Base-by-base conservation (phyloP, 2,113 vertebrate genomes). In the Grallaria varia region DNA sequence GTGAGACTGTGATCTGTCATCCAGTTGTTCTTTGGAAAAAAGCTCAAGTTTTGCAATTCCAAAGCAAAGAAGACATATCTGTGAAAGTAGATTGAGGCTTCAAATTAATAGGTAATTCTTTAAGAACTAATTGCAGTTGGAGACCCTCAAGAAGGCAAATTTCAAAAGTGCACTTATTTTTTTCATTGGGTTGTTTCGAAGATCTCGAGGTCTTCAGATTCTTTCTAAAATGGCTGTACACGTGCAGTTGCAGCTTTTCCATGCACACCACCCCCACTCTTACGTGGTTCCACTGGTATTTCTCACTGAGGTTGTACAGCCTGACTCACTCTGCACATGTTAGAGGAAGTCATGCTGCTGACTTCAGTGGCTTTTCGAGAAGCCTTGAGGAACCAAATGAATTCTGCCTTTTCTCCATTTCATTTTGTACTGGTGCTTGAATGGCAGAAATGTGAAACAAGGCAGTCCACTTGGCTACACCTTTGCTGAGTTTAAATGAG, bases 361-460 rank as follows among this genome's bases (percentile, higher is more conserved):
- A 95, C 82, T 94, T 67, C 77, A 73, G 84, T 56, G 89, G 33
- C 79, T 74, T 86, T 95, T 91, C 0, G 1, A 93, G 82, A 62
- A 86, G 44, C 31, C 44, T 90, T 18, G 52, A 95, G 60, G 72
- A 95, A 89, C n/a, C 27, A 39, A 71, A 83, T 27, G 44, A 75
- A 66, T 90, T 67, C 63, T 87, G 55, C 53, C 44, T 79, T 85
- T 77, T 89, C 84, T 92, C 84, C 18, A 16, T 92, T 85, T 93
- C 25, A 52, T 64, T 71, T 83, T 14, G 6, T 47, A 25, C 44
- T 78, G 27, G n/a, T 58, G 28, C 35, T 90, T 58, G 79, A 91
- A 81, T 42, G 80, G 81, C 69, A 96, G 88, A 94, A 93, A 91
- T 39, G 28, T 81, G 88, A 37, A 94, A 84, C 64, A 39, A 78